Evolutionary conservation across 2,797 vertebrate species (phyloP).

Genomic region (Hybognathus amarus): DNA sequence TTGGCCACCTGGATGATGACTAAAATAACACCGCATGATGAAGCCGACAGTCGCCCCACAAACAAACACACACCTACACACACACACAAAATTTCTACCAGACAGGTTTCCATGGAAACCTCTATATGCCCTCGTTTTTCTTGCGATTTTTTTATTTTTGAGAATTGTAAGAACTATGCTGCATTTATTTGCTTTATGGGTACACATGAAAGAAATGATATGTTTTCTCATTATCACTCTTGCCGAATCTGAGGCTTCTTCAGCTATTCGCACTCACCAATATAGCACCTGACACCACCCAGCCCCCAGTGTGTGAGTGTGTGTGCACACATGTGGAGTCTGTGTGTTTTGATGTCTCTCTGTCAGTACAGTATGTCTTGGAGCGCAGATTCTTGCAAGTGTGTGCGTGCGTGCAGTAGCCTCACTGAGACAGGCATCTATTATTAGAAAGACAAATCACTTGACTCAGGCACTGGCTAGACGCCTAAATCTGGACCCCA

Average conservation of each 20-base stretch:
- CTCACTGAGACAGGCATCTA: conserved; percentile 55
- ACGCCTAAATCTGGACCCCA: conserved; percentile 59
- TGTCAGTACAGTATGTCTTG: conserved; percentile 58
- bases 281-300: conserved; percentile 58
- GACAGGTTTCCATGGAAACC: conserved; percentile 64
- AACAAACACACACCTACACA: conserved; percentile 42
- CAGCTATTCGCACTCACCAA: conserved; percentile 58
- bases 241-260: conserved; percentile 44
- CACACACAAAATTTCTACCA: conserved; percentile 55
- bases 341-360: conserved; percentile 44
- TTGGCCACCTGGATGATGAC: conserved; percentile 61
- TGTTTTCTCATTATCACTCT: conserved; percentile 57
- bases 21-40: conserved; percentile 58
- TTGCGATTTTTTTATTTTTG: conserved; percentile 53
- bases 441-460: conserved; percentile 64
- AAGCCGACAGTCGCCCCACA: conserved; percentile 58
- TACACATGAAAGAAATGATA: conserved; percentile 27
- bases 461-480: conserved; percentile 55
- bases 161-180: conserved; percentile 40
- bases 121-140: conserved; percentile 57
- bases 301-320: conserved; percentile 33
- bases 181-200: conserved; percentile 1
- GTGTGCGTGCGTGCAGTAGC: conserved; percentile 37
- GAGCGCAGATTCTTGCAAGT: conserved; percentile 50
- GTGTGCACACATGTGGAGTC: background rate